These are phyloP conservation scores for Trimorus sp. DNA, from an alignment of 2,888 invertebrate species.

Conservation along the genomic window DNA sequence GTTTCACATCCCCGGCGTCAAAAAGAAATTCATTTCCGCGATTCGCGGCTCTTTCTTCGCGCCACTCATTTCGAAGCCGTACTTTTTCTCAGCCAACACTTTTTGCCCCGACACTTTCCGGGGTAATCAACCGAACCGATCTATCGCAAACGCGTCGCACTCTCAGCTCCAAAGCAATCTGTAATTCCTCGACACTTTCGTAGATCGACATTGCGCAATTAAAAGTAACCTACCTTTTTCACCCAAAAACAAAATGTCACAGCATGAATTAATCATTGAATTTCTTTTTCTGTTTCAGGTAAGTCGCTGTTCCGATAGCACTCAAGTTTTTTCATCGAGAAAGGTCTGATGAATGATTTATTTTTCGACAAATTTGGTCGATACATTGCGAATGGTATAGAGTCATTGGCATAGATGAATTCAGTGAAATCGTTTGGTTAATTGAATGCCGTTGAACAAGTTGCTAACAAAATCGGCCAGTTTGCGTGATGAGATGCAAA, in stretches of 20 bases:
- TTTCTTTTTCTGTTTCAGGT: no score
- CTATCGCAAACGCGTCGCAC: slow-evolving; percentile 21
- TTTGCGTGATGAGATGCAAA: neutral
- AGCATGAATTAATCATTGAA: no score
- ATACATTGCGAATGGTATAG: neutral
- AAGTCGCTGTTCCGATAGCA: no score
- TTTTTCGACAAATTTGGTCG: no score
- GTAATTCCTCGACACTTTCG: no score
- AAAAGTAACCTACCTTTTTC: no score
- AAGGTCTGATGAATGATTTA: no score
- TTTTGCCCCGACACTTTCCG: slow-evolving; percentile 20
- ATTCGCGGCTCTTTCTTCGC: slow-evolving; percentile 41
- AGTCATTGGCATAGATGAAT: neutral
- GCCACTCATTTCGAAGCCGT: slow-evolving; percentile 21
- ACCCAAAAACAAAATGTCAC: no score
- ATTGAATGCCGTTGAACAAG: neutral
- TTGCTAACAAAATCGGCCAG: no score
- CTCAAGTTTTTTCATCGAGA: no score
- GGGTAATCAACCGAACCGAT: slow-evolving; percentile 22
- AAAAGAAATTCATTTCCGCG: slow-evolving; percentile 58
- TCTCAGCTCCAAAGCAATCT: no score
- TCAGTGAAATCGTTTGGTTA: neutral
- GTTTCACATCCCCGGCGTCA: slow-evolving; percentile 45
- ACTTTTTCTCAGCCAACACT: slow-evolving; percentile 11
- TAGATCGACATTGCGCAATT: no score